A percentile compares a stretch with the other conserved stretches of the same genome.
phyloP scores from a whole-genome alignment of 2,113 vertebrate species.

The Myrmecobius fasciatus region DNA sequence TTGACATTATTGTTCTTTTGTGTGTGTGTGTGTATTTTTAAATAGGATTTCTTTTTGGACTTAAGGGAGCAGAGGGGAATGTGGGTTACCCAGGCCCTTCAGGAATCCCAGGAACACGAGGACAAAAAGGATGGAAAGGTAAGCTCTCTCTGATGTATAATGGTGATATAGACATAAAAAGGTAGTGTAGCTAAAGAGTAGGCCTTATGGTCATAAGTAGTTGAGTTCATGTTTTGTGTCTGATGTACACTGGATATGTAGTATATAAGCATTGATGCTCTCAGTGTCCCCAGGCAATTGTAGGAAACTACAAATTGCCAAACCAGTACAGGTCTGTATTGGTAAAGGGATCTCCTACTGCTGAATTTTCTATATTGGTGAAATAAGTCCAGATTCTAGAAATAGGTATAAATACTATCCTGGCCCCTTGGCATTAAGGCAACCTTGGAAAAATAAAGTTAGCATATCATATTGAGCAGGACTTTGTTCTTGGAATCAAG shows the following conservation, averaged over 20 bases:
- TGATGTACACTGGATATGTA: not conserved
- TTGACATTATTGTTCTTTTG: accelerated
- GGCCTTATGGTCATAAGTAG: not conserved
- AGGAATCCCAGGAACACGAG: constrained; percentile 84
- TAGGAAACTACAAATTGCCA: not conserved
- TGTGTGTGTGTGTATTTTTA: not conserved
- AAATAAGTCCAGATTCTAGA: not conserved
- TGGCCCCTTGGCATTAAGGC: not conserved
- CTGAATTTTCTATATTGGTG: not conserved
- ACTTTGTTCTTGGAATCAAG: not conserved
- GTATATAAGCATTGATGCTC: not conserved
- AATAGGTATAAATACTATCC: not conserved
- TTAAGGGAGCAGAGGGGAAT: constrained; percentile 79
- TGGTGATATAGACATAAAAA: not conserved
- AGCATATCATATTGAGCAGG: not conserved
- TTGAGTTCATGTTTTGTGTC: not conserved
- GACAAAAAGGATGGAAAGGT: constrained; percentile 87
- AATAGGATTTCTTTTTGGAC: constrained; percentile 81
- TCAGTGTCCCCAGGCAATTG: not conserved
- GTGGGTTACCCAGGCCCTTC: constrained; percentile 75
- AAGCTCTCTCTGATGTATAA: not conserved
- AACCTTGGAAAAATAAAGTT: not conserved
- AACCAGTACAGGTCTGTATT: not conserved
- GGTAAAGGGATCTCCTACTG: not conserved
- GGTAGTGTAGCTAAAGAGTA: accelerated